Evolutionary conservation across 1,140 invertebrate genomes (phyloP).

Genomic region (Charaxes varanes): DNA sequence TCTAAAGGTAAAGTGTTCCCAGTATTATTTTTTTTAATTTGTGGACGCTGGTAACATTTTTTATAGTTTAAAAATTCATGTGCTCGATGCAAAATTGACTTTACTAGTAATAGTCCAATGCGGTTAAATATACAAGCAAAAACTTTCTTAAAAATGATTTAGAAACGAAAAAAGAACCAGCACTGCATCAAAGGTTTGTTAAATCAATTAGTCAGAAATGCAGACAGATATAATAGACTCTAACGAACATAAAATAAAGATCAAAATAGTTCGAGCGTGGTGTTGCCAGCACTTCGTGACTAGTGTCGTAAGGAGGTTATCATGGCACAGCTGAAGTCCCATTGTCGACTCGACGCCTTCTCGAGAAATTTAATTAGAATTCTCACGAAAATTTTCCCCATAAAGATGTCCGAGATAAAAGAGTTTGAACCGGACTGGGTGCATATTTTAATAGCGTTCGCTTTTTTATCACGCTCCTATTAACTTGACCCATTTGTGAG

Average conservation of each 20-base stretch:
- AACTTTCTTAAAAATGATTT: slow-evolving; percentile 1
- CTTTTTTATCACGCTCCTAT: too few species aligned
- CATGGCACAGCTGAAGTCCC: slow-evolving; percentile 21
- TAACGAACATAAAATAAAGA: slow-evolving; percentile 3
- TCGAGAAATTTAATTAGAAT: slow-evolving; percentile 57
- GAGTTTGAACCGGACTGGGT: slow-evolving; percentile 12
- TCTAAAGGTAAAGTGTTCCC: too few species aligned
- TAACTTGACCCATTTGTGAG: too few species aligned
- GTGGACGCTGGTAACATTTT: too few species aligned
- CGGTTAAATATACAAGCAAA: too few species aligned
- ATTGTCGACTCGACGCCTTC: slow-evolving; percentile 35
- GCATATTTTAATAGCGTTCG: slow-evolving; percentile 17
- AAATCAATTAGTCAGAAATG: slow-evolving; percentile 9
- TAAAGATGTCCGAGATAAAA: slow-evolving; percentile 49
- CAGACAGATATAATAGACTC: slow-evolving; percentile 1
- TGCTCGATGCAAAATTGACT: too few species aligned
- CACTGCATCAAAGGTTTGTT: slow-evolving; percentile 11
- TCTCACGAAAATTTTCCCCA: slow-evolving; percentile 41
- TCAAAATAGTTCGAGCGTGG: background rate
- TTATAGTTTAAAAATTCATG: too few species aligned
- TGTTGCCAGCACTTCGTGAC: slow-evolving; percentile 14
- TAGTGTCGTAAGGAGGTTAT: slow-evolving; percentile 18
- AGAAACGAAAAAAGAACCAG: background rate
- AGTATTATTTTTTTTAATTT: too few species aligned
- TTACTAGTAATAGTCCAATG: too few species aligned